Evolutionary conservation across 2,797 vertebrate species (phyloP), one percentile per base, ranked within the genome.

Genomic region (Semaprochilodus insignis): DNA sequence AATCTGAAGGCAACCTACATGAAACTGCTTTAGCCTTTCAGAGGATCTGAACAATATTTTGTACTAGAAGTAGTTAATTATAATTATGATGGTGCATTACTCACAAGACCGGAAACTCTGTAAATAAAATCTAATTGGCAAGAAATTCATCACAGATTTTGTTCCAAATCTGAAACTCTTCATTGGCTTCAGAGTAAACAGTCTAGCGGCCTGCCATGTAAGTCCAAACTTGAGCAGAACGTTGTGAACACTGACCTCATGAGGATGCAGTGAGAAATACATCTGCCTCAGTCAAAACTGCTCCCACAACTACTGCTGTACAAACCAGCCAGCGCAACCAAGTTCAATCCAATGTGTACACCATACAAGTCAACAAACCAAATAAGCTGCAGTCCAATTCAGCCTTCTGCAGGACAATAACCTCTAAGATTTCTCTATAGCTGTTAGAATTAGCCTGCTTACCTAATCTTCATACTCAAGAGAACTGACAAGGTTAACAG

Each of bases 191-290:
- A 60, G 54, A 74, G 57, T 27, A 65, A 82, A 23, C 14, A 15
- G 55, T 17, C 54, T 66, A 31, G 65, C 65, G 81, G 83, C 62
- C 86, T 77, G 62, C 55, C 72, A 73, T 63, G 31, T 6, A 8
- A 75, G 51, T 27, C 48, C 34, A 52, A 16, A 80, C 76, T 77
- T 60, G 80, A 85, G 77, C 78, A 90, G 89, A 84, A 55, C 82
- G 60, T 83, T 91, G 91, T 90, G 90, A 93, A 95, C 87, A 93
- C 91, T 95, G 95, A 93, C 95, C 93, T 92, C 95, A 85, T 92
- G 94, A 87, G 95, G 93, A 85, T 27, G 59, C 40, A 78, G 11
- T 15, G 23, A 77, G 92, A 92, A 95, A 86, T 93, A 89, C 94
- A 88, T 81, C 84, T 63, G 34, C 31, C 48, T 7, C 59, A 44